Evolutionary conservation across 2,113 vertebrate genomes (phyloP), one percentile per base, ranked within the genome.

Genomic region (Gallinago undulata): DNA sequence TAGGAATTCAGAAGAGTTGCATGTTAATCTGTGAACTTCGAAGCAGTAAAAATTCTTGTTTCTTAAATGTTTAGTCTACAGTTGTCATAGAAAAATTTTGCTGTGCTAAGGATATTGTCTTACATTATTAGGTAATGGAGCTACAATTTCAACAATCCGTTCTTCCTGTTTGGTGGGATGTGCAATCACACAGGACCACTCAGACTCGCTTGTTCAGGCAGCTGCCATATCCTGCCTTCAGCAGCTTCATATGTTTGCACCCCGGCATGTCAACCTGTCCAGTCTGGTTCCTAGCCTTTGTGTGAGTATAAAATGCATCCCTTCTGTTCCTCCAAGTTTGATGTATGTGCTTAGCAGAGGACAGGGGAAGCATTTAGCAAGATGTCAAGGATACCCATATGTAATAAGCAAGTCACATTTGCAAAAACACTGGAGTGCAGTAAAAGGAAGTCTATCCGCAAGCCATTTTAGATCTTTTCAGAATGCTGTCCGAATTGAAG

Each of bases 151-250:
- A 43, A 99, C 99, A 50, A 99, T 99, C 93, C 99, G 99, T 89
- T 99, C 99, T 7, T 99, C 99, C 30, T 99, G 99, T 94, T 98
- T 99, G 97, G 99, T 99, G 91, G 99, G 99, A 35, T 99, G 99
- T 95, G 99, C 99, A n/a, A 99, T 99, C 96, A 99, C 99, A 93
- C 99, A 99, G 97, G 99, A 99, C 97, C 99, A 99, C 95, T 99
- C 99, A 1, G 99, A 99, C 89, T 99, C 99, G 0, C 98, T 99
- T 5, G 99, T 99, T 64, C 99, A 99, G 96, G 99, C 99, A 53
- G 99, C 99, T 41, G 99, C 99, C 86, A 99, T 99, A 96, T 99
- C 99, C 50, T 99, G 99, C 95, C 98, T 99, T 93, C 99, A 99
- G 97, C 99, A 99, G 94, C 99, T 99, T 87, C 99, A 99, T 94